Conservation (phyloP, 2,113 vertebrate species). For the Neotoma lepida region DNA sequence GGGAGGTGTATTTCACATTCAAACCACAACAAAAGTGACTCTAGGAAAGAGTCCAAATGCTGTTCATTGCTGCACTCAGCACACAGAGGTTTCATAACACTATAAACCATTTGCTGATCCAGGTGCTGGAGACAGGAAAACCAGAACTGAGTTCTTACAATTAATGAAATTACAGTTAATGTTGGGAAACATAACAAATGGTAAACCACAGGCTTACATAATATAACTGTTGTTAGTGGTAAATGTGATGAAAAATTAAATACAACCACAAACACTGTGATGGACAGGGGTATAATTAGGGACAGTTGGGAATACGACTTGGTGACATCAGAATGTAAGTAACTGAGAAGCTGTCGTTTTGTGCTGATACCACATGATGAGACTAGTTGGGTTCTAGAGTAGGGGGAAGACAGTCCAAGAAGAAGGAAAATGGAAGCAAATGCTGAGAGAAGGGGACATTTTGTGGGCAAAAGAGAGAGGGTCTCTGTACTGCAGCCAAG, state of each 20-base stretch:
- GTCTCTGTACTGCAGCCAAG: too few species aligned
- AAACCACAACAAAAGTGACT: neutral
- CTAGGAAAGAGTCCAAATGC: neutral
- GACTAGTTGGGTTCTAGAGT: neutral
- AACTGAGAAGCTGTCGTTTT: neutral
- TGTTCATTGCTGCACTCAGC: neutral
- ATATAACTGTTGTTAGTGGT: neutral
- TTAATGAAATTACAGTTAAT: neutral
- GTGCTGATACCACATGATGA: neutral
- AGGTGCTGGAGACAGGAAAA: neutral
- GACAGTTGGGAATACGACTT: neutral
- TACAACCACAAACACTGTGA: neutral
- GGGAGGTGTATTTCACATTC: neutral
- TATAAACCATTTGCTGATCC: neutral
- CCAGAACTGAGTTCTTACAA: neutral
- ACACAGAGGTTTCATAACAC: neutral
- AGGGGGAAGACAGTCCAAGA: too few species aligned
- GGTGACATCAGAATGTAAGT: neutral
- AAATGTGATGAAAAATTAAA: conserved; percentile 1
- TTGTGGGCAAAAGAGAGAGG: neutral
- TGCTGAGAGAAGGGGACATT: neutral
- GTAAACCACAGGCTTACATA: neutral
- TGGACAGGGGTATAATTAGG: neutral
- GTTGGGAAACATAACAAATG: neutral
- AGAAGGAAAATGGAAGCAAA: neutral